Conservation (phyloP, 2,113 vertebrate genomes). For the Erinaceus europaeus region DNA sequence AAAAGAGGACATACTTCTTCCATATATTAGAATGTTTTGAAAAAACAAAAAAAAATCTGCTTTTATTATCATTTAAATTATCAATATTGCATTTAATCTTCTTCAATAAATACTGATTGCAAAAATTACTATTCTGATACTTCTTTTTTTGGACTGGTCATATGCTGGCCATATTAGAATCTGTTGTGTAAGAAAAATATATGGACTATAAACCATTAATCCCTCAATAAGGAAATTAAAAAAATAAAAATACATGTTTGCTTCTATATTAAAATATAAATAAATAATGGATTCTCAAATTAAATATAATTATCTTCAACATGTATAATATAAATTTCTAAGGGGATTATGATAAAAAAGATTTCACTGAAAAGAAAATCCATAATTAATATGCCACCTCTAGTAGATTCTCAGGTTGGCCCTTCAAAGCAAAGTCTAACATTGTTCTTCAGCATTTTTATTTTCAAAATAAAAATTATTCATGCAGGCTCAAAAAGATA, state of each 20-base stretch:
- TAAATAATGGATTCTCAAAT: not conserved
- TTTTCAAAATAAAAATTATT: conserved; percentile 18
- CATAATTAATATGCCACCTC: conserved; percentile 34
- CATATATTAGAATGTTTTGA: not conserved
- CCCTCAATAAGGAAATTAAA: too few relatives aligned
- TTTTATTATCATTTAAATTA: conserved; percentile 8
- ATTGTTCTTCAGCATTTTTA: conserved; percentile 2
- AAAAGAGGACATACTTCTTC: not conserved
- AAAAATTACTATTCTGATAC: not conserved
- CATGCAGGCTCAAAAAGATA: too few relatives aligned
- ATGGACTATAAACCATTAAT: too few relatives aligned
- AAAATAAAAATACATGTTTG: not conserved
- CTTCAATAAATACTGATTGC: not conserved
- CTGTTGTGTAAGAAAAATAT: not conserved
- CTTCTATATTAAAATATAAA: not conserved
- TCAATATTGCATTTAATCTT: not conserved
- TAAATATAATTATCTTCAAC: conserved; percentile 3
- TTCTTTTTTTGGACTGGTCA: not conserved
- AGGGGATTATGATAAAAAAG: not conserved
- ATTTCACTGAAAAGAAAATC: conserved; percentile 37
- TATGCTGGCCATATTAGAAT: not conserved
- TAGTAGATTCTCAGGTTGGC: not conserved
- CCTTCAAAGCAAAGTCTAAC: not conserved
- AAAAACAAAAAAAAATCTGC: not conserved
- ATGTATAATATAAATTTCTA: conserved; percentile 13